Conservation (phyloP, 2,113 vertebrate species). For the Tenrec ecaudatus region DNA sequence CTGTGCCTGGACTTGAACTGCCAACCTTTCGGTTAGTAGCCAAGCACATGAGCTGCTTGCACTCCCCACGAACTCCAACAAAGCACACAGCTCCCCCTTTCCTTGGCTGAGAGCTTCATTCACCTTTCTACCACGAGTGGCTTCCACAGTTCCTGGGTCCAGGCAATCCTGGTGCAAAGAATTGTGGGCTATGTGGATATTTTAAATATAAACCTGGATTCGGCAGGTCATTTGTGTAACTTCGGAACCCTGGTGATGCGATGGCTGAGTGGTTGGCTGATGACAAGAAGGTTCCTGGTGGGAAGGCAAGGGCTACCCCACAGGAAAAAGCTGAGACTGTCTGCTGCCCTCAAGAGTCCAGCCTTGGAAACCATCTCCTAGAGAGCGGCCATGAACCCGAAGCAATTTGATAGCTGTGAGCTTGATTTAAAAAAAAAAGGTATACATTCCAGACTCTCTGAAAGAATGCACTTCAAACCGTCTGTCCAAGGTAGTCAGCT, state of each 20-base stretch:
- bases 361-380: background rate
- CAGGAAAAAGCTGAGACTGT: background rate
- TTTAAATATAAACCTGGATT: background rate
- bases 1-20: background rate
- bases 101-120: no score
- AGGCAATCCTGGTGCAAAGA: background rate
- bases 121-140: background rate
- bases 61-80: background rate
- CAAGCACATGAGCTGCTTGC: background rate
- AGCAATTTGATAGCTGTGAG: background rate
- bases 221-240: background rate
- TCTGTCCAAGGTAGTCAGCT: no score
- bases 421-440: no score
- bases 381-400: background rate
- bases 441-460: background rate
- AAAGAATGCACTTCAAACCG: background rate
- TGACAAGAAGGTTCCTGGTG: background rate
- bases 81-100: background rate
- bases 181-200: background rate
- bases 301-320: background rate
- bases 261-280: background rate
- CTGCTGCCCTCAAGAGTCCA: background rate
- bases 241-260: no score
- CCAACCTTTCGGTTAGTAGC: background rate
- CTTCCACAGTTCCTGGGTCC: background rate